Base-by-base conservation (phyloP, 2,797 vertebrate species). In the Lagodon rhomboides region DNA sequence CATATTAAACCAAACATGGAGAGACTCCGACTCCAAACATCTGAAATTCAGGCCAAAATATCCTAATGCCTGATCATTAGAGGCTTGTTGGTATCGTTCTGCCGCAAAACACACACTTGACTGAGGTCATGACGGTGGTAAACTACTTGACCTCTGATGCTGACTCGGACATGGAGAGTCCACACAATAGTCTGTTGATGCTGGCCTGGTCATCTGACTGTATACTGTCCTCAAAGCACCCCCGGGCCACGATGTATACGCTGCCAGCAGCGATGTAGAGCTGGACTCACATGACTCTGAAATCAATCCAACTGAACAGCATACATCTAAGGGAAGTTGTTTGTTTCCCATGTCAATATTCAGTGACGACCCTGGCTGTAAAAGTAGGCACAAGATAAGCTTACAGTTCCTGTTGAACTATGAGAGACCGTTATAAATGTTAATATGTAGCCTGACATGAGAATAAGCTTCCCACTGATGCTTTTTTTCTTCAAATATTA, bases 171-270 rank as follows among this genome's bases (percentile, higher is more conserved):
- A 70, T 27, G 1, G 55, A 23, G 7, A 64, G 22, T 1, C 16
- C 51, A 73, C 50, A 85, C 82, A 82, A 85, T 25, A 72, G 74
- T 46, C 72, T 72, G 70, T 46, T 83, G 67, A 88, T 6, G 22
- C 44, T 60, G 59, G 60, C 41, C 50, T 22, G 43, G 65, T 82
- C 83, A 80, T 84, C 79, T 63, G 80, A 86, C 68, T 8, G 55
- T 4, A 25, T 2, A 23, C 50, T 46, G 74, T 73, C 75, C 80
- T 73, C 65, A 77, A 49, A 50, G 60, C 53, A 66, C 55, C 85
- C 63, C n/a, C 2, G 0, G 71, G 69, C 23, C 47, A 61, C 20
- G 46, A 38, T 38, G 34, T 38, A 38, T 58, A 60, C 58, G 59
- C 0, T 3, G 73, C 77, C 62, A 53, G 66, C 61, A 72, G 68